phyloP scores from a whole-genome alignment of 2,888 invertebrate genomes.

The Drosophila paranaensis region DNA sequence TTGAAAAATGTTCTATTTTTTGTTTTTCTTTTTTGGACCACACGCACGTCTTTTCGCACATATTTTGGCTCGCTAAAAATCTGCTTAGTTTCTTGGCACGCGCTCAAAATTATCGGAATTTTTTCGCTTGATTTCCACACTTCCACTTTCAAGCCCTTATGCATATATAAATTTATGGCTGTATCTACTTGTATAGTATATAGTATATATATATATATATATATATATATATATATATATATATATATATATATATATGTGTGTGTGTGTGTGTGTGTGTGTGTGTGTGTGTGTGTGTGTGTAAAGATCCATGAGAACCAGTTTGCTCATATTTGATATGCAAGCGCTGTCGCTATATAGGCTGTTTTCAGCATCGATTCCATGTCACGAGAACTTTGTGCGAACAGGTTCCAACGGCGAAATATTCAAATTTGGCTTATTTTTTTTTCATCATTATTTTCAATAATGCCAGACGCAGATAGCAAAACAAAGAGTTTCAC shows the following conservation, averaged over 20 bases:
- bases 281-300: too few species aligned
- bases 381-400: slow-evolving; percentile 24
- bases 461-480: slow-evolving; percentile 44
- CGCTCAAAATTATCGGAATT: slow-evolving; percentile 40
- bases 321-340: slow-evolving; percentile 51
- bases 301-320: slow-evolving; percentile 41
- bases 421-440: slow-evolving; percentile 24
- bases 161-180: slow-evolving; percentile 17
- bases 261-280: too few species aligned
- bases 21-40: slow-evolving; percentile 4
- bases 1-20: too few species aligned
- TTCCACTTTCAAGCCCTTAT: slow-evolving; percentile 21
- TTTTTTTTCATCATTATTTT: slow-evolving; percentile 5
- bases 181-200: slow-evolving; percentile 16
- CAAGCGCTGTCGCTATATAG: slow-evolving; percentile 35
- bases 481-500: slow-evolving; percentile 37
- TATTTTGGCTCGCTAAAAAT: slow-evolving; percentile 20
- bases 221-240: too few species aligned
- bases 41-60: slow-evolving; percentile 29
- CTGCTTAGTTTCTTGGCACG: slow-evolving; percentile 56
- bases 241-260: too few species aligned
- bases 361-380: slow-evolving; percentile 28
- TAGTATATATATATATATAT: slow-evolving; percentile 5
- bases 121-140: slow-evolving; percentile 21
- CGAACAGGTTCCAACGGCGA: slow-evolving; percentile 18